Conservation (phyloP, 2,888 invertebrate species). For the Drosophila anceps region DNA sequence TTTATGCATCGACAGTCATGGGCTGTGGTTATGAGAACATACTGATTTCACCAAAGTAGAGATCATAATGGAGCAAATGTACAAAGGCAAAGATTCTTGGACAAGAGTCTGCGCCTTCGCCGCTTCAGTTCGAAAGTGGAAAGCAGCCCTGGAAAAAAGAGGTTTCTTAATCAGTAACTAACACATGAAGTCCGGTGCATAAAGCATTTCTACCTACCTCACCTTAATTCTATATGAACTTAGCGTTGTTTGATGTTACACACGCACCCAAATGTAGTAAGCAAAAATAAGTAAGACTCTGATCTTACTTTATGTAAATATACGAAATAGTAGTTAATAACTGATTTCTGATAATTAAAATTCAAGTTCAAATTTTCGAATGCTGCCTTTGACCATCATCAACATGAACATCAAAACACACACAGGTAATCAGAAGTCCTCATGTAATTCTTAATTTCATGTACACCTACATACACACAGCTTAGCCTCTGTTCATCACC, state of each 20-base stretch:
- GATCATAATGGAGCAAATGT: too few relatives aligned
- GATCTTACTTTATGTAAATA: too few relatives aligned
- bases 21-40: too few relatives aligned
- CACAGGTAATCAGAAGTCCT: slow-evolving; percentile 19
- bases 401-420: not conserved
- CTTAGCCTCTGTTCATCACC: slow-evolving; percentile 51
- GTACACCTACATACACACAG: slow-evolving; percentile 35
- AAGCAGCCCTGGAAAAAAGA: too few relatives aligned
- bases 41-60: not conserved
- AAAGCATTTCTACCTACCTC: not conserved
- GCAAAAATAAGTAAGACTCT: too few relatives aligned
- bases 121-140: too few relatives aligned
- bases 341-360: not conserved
- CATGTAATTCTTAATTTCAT: slow-evolving; percentile 46
- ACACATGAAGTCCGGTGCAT: not conserved
- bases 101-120: too few relatives aligned
- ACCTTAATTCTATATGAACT: not conserved
- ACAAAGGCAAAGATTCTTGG: too few relatives aligned
- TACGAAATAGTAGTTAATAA: not conserved
- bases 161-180: not conserved
- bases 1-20: too few relatives aligned
- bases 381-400: not conserved
- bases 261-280: too few relatives aligned
- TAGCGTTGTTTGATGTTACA: not conserved
- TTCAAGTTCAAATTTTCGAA: not conserved